Evolutionary conservation across 2,888 invertebrate species (phyloP).

Genomic region (Xestia c-nigrum): DNA sequence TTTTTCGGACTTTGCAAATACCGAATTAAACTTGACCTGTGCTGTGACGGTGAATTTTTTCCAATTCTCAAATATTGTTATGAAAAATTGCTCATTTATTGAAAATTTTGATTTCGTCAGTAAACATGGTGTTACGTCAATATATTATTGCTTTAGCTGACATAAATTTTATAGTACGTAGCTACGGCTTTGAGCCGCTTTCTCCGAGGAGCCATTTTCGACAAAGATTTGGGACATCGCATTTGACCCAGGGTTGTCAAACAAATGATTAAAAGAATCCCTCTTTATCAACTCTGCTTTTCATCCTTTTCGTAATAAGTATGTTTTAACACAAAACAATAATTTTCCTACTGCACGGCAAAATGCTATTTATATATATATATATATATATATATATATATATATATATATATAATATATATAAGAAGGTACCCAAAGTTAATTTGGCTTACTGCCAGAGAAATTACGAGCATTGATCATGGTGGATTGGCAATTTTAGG

Average conservation of each 20-base stretch:
- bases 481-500: no score
- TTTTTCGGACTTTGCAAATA: not conserved
- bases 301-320: not conserved
- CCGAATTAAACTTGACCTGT: not conserved
- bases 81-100: no score
- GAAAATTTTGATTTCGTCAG: constrained; percentile 13
- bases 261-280: not conserved
- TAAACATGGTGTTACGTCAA: constrained; percentile 31
- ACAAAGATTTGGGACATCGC: not conserved
- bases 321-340: not conserved
- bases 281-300: not conserved
- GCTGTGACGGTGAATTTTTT: not conserved
- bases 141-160: constrained; percentile 28
- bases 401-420: no score
- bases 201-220: not conserved
- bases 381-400: no score
- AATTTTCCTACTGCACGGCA: not conserved
- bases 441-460: no score
- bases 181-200: not conserved
- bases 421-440: not conserved
- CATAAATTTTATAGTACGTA: constrained; percentile 17
- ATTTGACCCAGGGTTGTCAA: not conserved
- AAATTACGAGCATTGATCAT: no score
- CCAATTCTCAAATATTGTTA: constrained; percentile 5
- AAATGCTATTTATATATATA: not conserved